A percentile compares a stretch with the other conserved stretches of the same genome.
phyloP scores from a whole-genome alignment of 2,113 vertebrate species.

The Rhabdornis inornatus region DNA sequence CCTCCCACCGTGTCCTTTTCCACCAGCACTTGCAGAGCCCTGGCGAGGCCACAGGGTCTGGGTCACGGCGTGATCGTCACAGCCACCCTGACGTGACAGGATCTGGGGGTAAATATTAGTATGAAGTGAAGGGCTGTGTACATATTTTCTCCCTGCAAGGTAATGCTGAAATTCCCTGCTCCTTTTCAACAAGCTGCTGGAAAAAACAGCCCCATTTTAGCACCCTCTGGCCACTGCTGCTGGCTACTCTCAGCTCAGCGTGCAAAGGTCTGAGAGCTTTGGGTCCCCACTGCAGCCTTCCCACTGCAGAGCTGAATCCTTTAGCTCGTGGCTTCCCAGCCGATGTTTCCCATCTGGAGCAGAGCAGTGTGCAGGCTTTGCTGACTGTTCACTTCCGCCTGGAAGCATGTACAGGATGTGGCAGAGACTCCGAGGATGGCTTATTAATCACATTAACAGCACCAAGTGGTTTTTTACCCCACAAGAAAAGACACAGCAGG shows the following conservation, averaged over 20 bases:
- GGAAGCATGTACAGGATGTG: neutral
- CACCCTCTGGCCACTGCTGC: neutral
- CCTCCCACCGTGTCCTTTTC: neutral
- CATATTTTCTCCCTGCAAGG: conserved; percentile 9
- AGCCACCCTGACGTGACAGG: neutral
- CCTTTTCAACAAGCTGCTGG: neutral
- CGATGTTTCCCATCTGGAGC: neutral
- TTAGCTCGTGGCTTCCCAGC: neutral
- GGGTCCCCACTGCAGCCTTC: neutral
- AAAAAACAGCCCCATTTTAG: neutral
- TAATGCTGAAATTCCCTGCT: neutral
- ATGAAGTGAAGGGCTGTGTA: neutral
- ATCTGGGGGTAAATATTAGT: conserved; percentile 32
- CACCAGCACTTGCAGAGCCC: neutral
- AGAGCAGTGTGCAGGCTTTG: neutral
- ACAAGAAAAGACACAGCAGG: neutral
- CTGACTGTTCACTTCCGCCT: neutral
- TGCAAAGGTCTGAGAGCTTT: neutral
- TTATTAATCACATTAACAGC: neutral
- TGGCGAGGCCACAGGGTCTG: accelerated
- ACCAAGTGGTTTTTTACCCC: neutral
- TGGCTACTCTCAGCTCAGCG: neutral
- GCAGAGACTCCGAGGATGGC: neutral
- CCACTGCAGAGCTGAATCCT: neutral
- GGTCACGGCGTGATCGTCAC: accelerated